A percentile compares a stretch with the other conserved stretches of the same genome.
Evolutionary conservation across 1,140 invertebrate genomes (phyloP).

Genomic region (Sarcophaga peregrina): DNA sequence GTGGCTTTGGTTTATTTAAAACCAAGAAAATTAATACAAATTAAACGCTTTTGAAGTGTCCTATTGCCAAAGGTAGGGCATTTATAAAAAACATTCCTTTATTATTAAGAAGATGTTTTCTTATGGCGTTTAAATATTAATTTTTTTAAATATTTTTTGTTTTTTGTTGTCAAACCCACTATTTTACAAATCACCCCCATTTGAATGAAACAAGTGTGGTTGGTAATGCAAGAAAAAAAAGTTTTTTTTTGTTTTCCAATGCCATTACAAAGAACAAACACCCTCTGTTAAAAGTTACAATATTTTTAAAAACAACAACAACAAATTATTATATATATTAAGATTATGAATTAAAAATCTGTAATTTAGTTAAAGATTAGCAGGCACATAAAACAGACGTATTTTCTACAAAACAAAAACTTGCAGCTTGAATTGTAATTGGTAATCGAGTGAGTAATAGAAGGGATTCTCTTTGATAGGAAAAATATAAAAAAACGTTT

Average conservation of each 20-base stretch:
- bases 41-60: no score
- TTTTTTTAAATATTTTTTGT: not conserved
- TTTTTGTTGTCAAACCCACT: not conserved
- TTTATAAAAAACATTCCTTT: not conserved
- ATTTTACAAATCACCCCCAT: not conserved
- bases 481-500: no score
- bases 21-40: no score
- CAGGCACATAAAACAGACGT: conserved; percentile 2
- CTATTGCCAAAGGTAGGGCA: not conserved
- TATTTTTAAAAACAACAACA: not conserved
- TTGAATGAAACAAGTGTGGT: not conserved
- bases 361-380: not conserved
- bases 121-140: not conserved
- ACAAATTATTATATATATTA: conserved; percentile 34
- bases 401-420: not conserved
- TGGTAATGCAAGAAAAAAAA: not conserved
- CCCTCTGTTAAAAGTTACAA: not conserved
- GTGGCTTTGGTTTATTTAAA: no score
- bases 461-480: no score
- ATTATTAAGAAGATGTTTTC: not conserved
- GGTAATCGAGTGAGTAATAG: no score
- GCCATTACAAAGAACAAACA: not conserved
- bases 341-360: conserved; percentile 9
- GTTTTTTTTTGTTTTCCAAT: not conserved
- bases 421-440: no score